Base-by-base conservation (phyloP, 1,140 invertebrate genomes). In the Laupala kohalensis region DNA sequence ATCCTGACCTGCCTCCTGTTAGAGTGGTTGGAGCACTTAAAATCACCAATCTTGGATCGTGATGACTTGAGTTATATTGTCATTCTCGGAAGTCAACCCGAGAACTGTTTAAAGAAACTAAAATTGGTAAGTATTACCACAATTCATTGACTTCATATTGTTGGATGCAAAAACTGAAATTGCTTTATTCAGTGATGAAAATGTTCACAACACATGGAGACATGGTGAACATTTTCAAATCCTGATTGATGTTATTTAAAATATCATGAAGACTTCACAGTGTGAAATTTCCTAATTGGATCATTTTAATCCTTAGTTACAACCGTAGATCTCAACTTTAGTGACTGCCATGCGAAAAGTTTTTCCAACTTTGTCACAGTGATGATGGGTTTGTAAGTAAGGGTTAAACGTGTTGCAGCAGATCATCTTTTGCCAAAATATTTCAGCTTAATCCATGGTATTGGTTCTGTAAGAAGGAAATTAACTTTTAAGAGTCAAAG, bases 21-120 rank as follows among this genome's bases (percentile, higher is more conserved):
- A 74, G 86, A 89, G 69, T 92, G 90, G 90, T 75, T 92, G 24
- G 89, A 91, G 76, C 84, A 84, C 24, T 78, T 92, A 24, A 88
- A 88, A 78, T 77, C 80, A 53, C 90, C 92, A 0, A 79, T 92
- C 30, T 76, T 93, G 9, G 85, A 85, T 66, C 81, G 84, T 23
- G 86, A 91, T 66, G 86, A 89, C 76, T 79, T 93, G 13, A 87
- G 88, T 62, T 83, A 86, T 29, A 87, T 93, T 64, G 87, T 92
- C 0, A 82, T 85, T 73, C 74, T 83, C 80, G 78, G 85, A 77
- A 79, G 84, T 27, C 83, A 85, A 73, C 81, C 85, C 4, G 82
- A 85, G 25, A 80, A 83, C 12, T 90, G 89, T 75, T 79, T 92
- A 4, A 79, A 84, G 67, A 87, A 87, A 69, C 77, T 92, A 72